These are phyloP conservation scores for Triplophysa dalaica DNA, from an alignment of 2,113 vertebrate genomes.

Conservation along the genomic window DNA sequence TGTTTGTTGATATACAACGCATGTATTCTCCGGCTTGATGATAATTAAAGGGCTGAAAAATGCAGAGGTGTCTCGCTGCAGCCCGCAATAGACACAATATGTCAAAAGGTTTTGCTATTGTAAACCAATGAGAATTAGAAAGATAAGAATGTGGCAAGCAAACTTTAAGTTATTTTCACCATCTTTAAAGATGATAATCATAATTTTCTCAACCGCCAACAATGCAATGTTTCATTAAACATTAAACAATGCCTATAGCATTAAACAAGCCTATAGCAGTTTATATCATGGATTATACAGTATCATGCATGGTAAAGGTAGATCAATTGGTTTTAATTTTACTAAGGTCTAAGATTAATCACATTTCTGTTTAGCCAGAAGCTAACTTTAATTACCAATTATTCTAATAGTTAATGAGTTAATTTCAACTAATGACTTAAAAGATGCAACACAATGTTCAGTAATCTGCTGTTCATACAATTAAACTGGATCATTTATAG, in stretches of 20 bases:
- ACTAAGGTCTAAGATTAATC: not conserved
- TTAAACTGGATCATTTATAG: no score
- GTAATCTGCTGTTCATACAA: not conserved
- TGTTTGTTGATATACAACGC: not conserved
- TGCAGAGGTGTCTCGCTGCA: no score
- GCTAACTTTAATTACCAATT: not conserved
- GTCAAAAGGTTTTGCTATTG: not conserved
- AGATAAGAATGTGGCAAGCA: not conserved
- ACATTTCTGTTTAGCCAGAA: not conserved
- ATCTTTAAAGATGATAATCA: not conserved
- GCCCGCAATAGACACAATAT: not conserved
- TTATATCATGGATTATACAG: not conserved
- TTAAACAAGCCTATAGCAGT: not conserved
- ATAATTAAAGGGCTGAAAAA: not conserved
- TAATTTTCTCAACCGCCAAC: not conserved
- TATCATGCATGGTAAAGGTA: not conserved
- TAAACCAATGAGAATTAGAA: not conserved
- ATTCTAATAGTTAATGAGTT: not conserved
- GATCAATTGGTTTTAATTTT: not conserved
- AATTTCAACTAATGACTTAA: not conserved
- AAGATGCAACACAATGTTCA: not conserved
- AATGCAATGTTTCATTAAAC: no score
- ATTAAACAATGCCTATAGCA: no score
- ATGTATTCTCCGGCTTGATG: not conserved
- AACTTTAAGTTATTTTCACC: not conserved